Conservation (phyloP, 2,888 invertebrate species). For the Pharmacophagus antenor region DNA sequence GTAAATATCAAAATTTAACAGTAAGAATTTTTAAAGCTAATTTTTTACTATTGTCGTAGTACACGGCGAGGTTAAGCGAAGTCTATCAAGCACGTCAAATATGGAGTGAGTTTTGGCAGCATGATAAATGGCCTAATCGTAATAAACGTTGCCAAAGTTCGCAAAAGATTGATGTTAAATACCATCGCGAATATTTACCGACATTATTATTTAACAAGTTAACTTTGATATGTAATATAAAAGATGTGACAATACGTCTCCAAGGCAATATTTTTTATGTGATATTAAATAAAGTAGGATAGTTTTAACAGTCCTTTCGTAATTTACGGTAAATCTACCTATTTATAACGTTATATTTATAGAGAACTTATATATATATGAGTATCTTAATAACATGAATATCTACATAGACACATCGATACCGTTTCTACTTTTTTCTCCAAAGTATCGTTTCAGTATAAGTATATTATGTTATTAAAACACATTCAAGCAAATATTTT, state of each 20-base stretch:
- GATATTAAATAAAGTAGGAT: no score
- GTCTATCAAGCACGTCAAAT: conserved; percentile 25
- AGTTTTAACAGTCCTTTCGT: no score
- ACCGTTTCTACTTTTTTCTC: no score
- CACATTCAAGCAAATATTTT: no score
- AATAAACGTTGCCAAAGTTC: conserved; percentile 16
- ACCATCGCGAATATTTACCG: conserved; percentile 2
- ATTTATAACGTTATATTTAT: no score
- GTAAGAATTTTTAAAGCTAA: background rate
- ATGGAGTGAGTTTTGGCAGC: conserved; percentile 16
- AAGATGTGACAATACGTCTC: background rate
- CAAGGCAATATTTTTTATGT: background rate
- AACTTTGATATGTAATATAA: background rate
- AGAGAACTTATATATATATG: no score
- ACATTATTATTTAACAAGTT: conserved; percentile 2
- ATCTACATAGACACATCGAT: no score
- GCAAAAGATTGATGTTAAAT: conserved; percentile 23
- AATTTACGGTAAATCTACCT: no score
- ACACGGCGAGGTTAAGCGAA: conserved; percentile 7
- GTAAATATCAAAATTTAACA: background rate
- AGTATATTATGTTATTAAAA: no score
- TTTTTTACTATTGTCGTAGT: background rate
- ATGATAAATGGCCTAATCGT: conserved; percentile 18
- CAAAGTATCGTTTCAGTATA: no score
- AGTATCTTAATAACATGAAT: no score